Conservation (phyloP, 1,140 invertebrate genomes). For the Maniola jurtina region DNA sequence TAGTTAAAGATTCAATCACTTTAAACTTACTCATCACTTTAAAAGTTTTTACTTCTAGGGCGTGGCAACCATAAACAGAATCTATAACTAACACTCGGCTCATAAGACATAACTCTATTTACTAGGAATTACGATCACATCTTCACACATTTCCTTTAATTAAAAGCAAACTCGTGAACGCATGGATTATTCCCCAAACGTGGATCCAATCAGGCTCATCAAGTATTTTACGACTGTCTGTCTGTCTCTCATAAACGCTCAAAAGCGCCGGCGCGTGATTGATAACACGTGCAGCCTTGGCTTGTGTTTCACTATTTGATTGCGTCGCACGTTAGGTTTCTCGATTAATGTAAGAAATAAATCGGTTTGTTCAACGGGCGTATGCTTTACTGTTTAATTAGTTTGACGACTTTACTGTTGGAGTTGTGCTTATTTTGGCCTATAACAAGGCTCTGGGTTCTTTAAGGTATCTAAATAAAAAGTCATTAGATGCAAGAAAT, state of each 20-base stretch:
- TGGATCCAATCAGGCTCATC: constrained; percentile 68
- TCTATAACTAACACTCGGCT: background rate
- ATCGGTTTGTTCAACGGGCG: constrained; percentile 3
- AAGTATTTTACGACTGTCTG: constrained; percentile 71
- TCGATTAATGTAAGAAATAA: constrained; percentile 9
- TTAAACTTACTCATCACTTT: too few species aligned
- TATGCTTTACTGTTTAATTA: background rate
- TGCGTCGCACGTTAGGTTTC: background rate
- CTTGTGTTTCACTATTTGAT: constrained; percentile 30
- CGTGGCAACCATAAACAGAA: background rate
- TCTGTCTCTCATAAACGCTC: constrained; percentile 62
- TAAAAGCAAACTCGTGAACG: constrained; percentile 58
- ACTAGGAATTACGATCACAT: constrained; percentile 28
- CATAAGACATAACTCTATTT: constrained; percentile 20
- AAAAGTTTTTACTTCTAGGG: too few species aligned
- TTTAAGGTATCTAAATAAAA: too few species aligned
- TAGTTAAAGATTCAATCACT: too few species aligned
- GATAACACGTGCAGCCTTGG: constrained; percentile 62
- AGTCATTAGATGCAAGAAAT: too few species aligned
- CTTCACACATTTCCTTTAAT: constrained; percentile 59
- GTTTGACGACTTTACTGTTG: too few species aligned
- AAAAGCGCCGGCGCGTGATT: constrained; percentile 64
- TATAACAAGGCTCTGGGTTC: too few species aligned
- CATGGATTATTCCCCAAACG: constrained; percentile 54
- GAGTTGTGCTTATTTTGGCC: too few species aligned